Evolutionary conservation across 2,888 invertebrate species (phyloP).

Genomic region (Apotomis turbidana): DNA sequence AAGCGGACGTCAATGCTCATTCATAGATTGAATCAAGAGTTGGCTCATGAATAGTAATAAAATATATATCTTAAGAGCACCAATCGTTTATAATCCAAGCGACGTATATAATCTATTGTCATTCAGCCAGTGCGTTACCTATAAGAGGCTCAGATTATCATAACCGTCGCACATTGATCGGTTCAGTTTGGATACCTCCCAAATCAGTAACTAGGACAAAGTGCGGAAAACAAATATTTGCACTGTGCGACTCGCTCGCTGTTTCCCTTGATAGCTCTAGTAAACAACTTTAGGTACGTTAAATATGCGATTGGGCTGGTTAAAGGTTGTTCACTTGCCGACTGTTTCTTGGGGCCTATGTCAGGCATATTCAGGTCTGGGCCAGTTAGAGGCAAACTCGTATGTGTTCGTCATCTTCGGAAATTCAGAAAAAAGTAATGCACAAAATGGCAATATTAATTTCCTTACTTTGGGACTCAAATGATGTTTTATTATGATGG

Average conservation of each 20-base stretch:
- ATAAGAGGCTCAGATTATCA: conserved; percentile 15
- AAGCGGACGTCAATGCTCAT: too few relatives aligned
- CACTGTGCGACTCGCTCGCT: conserved; percentile 13
- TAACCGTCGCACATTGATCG: conserved; percentile 24
- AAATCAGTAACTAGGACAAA: conserved; percentile 37
- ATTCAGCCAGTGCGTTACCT: conserved; percentile 12
- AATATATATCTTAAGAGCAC: not conserved
- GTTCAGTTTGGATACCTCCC: conserved; percentile 24
- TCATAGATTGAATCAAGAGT: too few relatives aligned
- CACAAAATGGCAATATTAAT: too few relatives aligned
- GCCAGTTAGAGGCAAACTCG: too few relatives aligned
- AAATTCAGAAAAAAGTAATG: too few relatives aligned
- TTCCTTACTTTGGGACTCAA: too few relatives aligned
- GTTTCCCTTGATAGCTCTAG: conserved; percentile 32
- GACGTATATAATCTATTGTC: not conserved
- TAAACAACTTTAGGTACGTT: conserved; percentile 24
- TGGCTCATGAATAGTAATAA: not conserved
- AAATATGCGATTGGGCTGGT: conserved; percentile 11
- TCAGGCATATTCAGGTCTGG: not conserved
- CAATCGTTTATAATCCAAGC: not conserved
- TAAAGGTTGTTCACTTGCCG: conserved; percentile 22
- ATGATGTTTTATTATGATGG: too few relatives aligned
- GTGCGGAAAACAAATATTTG: conserved; percentile 40
- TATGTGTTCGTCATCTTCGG: too few relatives aligned
- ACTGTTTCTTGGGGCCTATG: not conserved